Evolutionary conservation across 2,113 vertebrate species (phyloP), one percentile per base, ranked within the genome.

Genomic region (Prolemur simus): DNA sequence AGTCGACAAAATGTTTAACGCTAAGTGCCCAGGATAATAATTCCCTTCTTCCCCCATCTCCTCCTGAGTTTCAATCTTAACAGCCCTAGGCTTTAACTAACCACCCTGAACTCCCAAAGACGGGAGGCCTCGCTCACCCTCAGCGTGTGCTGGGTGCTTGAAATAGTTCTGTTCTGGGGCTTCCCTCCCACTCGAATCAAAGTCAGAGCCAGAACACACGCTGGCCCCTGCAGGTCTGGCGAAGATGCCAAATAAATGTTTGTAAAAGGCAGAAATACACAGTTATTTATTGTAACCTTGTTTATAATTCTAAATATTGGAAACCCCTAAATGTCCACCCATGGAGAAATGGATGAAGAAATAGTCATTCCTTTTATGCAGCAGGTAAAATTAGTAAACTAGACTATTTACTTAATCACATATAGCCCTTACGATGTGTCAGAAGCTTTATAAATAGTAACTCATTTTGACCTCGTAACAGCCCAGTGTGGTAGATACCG

Each of bases 231-330:
- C 42, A 84, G 34, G 69, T 56, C 17, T 86, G 23, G 23, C n/a
- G 66, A 39, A 83, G 32, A 80, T 6, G 25, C 20, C 64, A 89
- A 42, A 27, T 47, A 68, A 74, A 77, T 49, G 17, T 76, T 69
- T 81, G 71, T n/a, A 66, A 39, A 95, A 86, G 47, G 25, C 49
- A 94, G 21, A 21, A 78, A 81, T 63, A 82, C 71, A 66, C 21
- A 49, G 29, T 64, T 93, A 47, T 64, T 73, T 76, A 64, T 88
- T 73, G 21, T 3, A 37, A 34, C 52, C 45, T 71, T 49, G 6
- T 34, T 84, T 88, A 32, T 96, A 58, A 89, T 82, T 87, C 15
- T 47, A 73, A 93, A 81, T 81, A 52, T 17, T 73, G 6, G 34
- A 96, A 83, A 56, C 21, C 18, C 21, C n/a, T 42, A 45, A 87